Evolutionary conservation across 92 coral and sea anemone species (phyloP), one percentile per base, ranked within the genome.

Genomic region (Palythoa grandiflora): DNA sequence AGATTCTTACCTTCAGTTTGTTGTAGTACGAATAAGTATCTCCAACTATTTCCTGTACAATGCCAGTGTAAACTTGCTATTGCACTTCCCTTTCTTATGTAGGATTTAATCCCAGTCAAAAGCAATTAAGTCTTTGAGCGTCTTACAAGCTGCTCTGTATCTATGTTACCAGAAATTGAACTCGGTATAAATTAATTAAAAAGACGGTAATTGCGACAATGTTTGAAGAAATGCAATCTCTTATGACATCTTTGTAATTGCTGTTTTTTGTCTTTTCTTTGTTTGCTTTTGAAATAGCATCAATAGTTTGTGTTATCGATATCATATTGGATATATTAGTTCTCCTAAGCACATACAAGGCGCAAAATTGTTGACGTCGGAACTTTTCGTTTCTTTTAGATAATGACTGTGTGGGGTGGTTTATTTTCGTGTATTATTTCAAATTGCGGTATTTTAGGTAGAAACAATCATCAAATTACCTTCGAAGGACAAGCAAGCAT

Each of bases 241-340:
- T 44, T 81, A 38, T 68, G 75, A 81, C 74, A 81, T 81, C 19
- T 65, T 16, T 63, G 51, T 81, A 81, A 81, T 81, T 81, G 36
- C 44, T 81, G 74, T 61, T 47, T 81, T 44, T 81, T 81, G 75
- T 65, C 60, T 47, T 14, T 59, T 47, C 57, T 47, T 21, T 81
- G 86, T 81, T 81, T 81, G 86, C 65, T 81, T 81, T 80, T 39
- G 38, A 47, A 81, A 81, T 81, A 68, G 75, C 75, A 81, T 40
- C 85, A 80, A 63, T 80, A 80, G 57, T 63, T 63, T 68, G 63
- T 80, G 38, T 81, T 81, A 81, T 81, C 73, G 38, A 40, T 48
- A 47, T 66, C 86, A 81, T 65, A 81, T 81, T 81, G 86, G 74
- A 65, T 66, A 81, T 74, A 81, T 81, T 28, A 44, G 75, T 13